Conservation (phyloP, 2,888 invertebrate species). For the Drosophila tanythrix region DNA sequence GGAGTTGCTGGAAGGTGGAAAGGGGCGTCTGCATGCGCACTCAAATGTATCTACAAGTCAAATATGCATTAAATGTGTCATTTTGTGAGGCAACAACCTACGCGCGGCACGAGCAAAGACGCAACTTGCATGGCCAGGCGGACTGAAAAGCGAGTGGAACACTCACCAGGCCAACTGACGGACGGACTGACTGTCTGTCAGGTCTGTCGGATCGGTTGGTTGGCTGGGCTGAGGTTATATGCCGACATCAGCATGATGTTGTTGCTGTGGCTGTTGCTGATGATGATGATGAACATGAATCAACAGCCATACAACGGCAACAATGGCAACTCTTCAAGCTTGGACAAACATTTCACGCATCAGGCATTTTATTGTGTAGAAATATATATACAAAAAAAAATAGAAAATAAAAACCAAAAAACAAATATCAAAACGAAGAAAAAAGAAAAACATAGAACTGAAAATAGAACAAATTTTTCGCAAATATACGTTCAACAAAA, state of each 20-base stretch:
- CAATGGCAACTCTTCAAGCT: slow-evolving; percentile 82
- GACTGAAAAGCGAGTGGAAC: slow-evolving; percentile 61
- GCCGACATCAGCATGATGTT: slow-evolving; percentile 66
- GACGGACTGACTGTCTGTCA: slow-evolving; percentile 23
- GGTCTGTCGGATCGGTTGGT: slow-evolving; percentile 75
- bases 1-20: slow-evolving; percentile 3
- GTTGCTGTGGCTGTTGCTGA: slow-evolving; percentile 33
- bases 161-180: slow-evolving; percentile 34
- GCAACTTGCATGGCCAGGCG: slow-evolving; percentile 59
- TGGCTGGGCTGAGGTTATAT: slow-evolving; percentile 78
- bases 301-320: slow-evolving; percentile 74
- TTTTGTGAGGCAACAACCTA: slow-evolving; percentile 73
- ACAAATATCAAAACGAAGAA: slow-evolving; percentile 38
- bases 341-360: slow-evolving; percentile 84
- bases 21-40: slow-evolving; percentile 53
- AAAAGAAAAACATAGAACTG: slow-evolving; percentile 12
- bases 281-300: slow-evolving; percentile 72
- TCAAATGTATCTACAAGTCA: slow-evolving; percentile 79
- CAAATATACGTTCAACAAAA: slow-evolving; percentile 44
- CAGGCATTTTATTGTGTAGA: slow-evolving; percentile 81
- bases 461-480: slow-evolving; percentile 58
- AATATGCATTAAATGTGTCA: slow-evolving; percentile 82
- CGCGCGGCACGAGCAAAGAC: slow-evolving; percentile 53
- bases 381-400: slow-evolving; percentile 26
- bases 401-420: slow-evolving; percentile 39